These are phyloP conservation scores for Callosobruchus maculatus DNA, from an alignment of 2,888 invertebrate species.

Conservation along the genomic window DNA sequence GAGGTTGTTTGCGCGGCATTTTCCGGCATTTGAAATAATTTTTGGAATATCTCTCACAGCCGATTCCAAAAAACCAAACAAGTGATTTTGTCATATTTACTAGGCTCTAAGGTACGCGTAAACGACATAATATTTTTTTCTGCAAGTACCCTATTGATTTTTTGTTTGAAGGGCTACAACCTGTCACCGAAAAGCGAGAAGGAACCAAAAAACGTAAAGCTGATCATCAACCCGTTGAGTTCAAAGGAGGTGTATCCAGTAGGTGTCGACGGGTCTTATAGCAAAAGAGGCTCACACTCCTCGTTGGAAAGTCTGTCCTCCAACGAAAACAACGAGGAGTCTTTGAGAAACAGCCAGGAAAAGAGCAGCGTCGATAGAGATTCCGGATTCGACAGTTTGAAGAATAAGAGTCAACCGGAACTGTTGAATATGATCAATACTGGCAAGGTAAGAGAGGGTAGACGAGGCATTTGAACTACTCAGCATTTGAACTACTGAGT, in stretches of 20 bases:
- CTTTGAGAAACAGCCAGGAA: slow-evolving; percentile 20
- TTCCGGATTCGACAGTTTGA: slow-evolving; percentile 41
- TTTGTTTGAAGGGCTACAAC: slow-evolving; percentile 29
- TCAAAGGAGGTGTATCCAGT: slow-evolving; percentile 47
- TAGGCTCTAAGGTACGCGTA: too few species aligned
- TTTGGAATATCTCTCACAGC: too few species aligned
- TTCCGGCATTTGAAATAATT: too few species aligned
- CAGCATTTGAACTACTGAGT: too few species aligned
- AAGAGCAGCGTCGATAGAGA: slow-evolving; percentile 32
- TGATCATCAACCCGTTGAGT: slow-evolving; percentile 48
- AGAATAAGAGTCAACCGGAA: slow-evolving; percentile 31
- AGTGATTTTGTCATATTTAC: too few species aligned
- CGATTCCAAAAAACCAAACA: too few species aligned
- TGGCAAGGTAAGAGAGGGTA: slow-evolving; percentile 1
- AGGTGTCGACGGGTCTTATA: slow-evolving; percentile 45
- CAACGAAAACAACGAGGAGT: slow-evolving; percentile 39
- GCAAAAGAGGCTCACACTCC: slow-evolving; percentile 40
- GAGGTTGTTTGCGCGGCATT: too few species aligned
- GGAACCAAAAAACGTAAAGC: slow-evolving; percentile 42
- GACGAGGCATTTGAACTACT: too few species aligned
- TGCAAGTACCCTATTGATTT: too few species aligned
- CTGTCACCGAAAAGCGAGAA: slow-evolving; percentile 34
- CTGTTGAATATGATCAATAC: slow-evolving; percentile 14
- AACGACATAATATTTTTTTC: too few species aligned
- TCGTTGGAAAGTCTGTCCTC: slow-evolving; percentile 43